Conservation (phyloP, 2,888 invertebrate genomes). For the Oscheius onirici region DNA sequence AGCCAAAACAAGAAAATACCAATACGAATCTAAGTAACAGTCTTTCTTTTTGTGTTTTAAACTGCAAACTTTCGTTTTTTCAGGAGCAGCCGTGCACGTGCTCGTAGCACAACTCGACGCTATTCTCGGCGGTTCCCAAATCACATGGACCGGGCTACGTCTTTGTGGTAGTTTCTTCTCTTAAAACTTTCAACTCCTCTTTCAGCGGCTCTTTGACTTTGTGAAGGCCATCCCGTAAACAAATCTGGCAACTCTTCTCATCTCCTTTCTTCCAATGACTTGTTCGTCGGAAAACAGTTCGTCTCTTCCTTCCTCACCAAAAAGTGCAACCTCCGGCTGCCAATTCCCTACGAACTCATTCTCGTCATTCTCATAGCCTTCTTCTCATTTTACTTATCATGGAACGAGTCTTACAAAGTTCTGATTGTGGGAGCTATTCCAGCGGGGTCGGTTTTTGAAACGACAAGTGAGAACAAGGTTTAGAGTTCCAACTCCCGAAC, state of each 20-base stretch:
- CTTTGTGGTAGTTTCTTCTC: conserved; percentile 47
- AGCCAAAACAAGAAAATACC: no score
- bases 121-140: conserved; percentile 72
- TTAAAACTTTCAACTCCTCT: not conserved
- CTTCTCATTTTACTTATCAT: conserved; percentile 9
- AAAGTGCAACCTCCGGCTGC: conserved; percentile 66
- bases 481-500: conserved; percentile 55
- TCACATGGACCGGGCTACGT: conserved; percentile 73
- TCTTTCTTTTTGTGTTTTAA: not conserved
- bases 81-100: conserved; percentile 74
- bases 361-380: conserved; percentile 35
- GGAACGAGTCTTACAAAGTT: conserved; percentile 9
- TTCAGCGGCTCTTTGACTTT: conserved; percentile 74
- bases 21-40: no score
- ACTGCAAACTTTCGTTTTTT: not conserved
- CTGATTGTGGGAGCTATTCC: conserved; percentile 27
- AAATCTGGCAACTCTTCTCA: conserved; percentile 76
- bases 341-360: conserved; percentile 72
- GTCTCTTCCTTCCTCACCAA: conserved; percentile 72
- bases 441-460: conserved; percentile 29
- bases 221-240: conserved; percentile 78
- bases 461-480: not conserved
- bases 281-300: conserved; percentile 72
- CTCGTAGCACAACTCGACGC: conserved; percentile 74
- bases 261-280: conserved; percentile 74